Base-by-base conservation (phyloP, 2,888 invertebrate genomes). In the Drosophila rubida region DNA sequence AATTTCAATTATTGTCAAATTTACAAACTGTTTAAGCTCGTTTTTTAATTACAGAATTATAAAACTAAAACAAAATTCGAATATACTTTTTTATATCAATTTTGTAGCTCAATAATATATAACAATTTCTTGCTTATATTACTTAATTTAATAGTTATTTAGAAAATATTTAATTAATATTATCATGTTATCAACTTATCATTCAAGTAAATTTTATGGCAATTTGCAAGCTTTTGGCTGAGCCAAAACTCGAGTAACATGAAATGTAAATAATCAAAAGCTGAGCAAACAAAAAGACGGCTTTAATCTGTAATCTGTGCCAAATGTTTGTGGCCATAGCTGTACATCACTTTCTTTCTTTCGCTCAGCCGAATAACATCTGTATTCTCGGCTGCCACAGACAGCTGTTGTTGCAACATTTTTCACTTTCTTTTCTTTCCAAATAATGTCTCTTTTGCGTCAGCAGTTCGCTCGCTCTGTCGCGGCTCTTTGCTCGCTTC, bases 391-490 rank as follows among this genome's bases (percentile, higher is more conserved):
- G 30, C 45, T 49, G 42, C 23, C 45, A 46, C 44, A 68, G 39
- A 46, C 44, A 68, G 39, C 57, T 54, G 51, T 58, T 65, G 68
- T 71, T 80, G 81, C 60, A 61, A 72, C 74, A 70, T 45, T 80
- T 74, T 81, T 81, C 75, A 81, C 81, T 86, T 81, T 81, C 84
- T 81, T 83, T 77, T 69, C 61, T 50, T 64, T 67, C 66, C 54
- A 37, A 66, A 49, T 59, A 66, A 57, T 59, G 23, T 58, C 37
- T 65, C 35, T 25, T 25, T 51, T 7, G 27, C 19, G 13, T 44
- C 48, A 22, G 42, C 22, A 13, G 42, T 41, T 50, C 8, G 53
- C 7, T 16, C 32, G 41, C 13, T 7, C 6, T n/a, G n/a, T n/a
- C n/a, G n/a, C n/a, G n/a, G 59, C 35, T 62, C 23, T 19, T 3